Base-by-base conservation (phyloP, 35 echinoderm and acorn worm genomes). In the Eucidaris tribuloides region DNA sequence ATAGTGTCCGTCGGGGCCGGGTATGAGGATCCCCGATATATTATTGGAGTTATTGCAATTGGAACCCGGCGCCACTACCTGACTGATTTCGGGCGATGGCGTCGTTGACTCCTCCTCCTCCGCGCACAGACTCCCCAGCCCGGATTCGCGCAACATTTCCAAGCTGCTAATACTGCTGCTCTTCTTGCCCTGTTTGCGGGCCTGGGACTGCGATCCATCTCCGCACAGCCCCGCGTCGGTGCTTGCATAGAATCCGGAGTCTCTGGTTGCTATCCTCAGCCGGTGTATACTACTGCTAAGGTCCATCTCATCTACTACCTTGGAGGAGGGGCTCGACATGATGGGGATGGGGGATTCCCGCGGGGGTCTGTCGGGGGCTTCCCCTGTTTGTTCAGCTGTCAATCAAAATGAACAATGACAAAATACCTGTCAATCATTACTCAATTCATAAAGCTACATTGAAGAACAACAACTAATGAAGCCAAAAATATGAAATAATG, bases 211-310 rank as follows among this genome's bases (percentile, higher is more conserved):
- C n/a, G 59, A 46, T 39, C 56, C 71, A 24, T 84, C 82, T 4
- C 62, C 38, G 35, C 60, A 84, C 40, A 84, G 25, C n/a, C 82
- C 62, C 27, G 82, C 65, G n/a, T 84, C 82, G 2, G 82, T 72
- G 34, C 82, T 84, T 66, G 82, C 82, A 84, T 71, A 84, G 82
- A 84, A 84, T 2, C 82, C 82, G 4, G 82, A 84, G 56, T 84
- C 82, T 49, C 82, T 71, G 20, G 62, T 39, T 46, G 61, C 45
- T 44, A 84, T 72, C 28, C 82, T 63, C 2, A 63, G 60, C 29
- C 18, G 28, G 18, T 63, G 82, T 29, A 68, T 48, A 49, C 82
- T 84, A 30, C 61, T 84, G 33, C 34, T 74, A 27, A 74, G 68
- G 68, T 74, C 68, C 6, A 22, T 41, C 9, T 74, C 68, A 44